Percentiles rank a stretch among this genome's conserved stretches.
These are phyloP conservation scores for Trichonephila inaurata DNA, from an alignment of 1,140 invertebrate genomes.

Conservation along the genomic window DNA sequence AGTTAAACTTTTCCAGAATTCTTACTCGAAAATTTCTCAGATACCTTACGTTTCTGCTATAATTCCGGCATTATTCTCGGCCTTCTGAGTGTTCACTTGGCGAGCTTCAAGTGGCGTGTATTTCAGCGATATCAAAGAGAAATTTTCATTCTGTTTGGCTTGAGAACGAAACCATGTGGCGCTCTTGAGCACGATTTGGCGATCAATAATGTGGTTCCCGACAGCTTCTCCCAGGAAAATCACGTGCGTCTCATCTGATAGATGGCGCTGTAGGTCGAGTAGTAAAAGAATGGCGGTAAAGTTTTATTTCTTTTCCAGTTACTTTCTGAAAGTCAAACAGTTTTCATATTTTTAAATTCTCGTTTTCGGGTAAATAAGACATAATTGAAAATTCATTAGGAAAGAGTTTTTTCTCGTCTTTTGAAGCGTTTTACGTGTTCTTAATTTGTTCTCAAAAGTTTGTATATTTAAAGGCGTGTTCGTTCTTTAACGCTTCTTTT, in stretches of 20 bases:
- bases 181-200: slow-evolving; percentile 56
- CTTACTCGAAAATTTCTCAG: background rate
- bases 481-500: background rate
- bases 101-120: slow-evolving; percentile 6
- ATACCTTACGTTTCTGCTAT: background rate
- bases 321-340: background rate
- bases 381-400: background rate
- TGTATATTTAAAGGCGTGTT: background rate
- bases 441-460: background rate
- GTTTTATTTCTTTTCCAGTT: background rate
- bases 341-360: background rate
- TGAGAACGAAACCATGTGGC: slow-evolving; percentile 42
- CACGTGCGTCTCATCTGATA: background rate
- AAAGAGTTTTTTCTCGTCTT: background rate
- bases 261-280: slow-evolving; percentile 27
- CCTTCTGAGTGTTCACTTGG: slow-evolving; percentile 13
- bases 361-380: background rate
- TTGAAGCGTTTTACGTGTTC: background rate
- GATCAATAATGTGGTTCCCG: slow-evolving; percentile 35
- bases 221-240: background rate
- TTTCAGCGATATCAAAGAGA: slow-evolving; percentile 51
- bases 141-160: slow-evolving; percentile 27
- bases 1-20: background rate
- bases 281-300: background rate
- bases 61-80: slow-evolving; percentile 26